Evolutionary conservation across 2,888 invertebrate species (phyloP), one percentile per base, ranked within the genome.

Genomic region (Apotomis capreana): DNA sequence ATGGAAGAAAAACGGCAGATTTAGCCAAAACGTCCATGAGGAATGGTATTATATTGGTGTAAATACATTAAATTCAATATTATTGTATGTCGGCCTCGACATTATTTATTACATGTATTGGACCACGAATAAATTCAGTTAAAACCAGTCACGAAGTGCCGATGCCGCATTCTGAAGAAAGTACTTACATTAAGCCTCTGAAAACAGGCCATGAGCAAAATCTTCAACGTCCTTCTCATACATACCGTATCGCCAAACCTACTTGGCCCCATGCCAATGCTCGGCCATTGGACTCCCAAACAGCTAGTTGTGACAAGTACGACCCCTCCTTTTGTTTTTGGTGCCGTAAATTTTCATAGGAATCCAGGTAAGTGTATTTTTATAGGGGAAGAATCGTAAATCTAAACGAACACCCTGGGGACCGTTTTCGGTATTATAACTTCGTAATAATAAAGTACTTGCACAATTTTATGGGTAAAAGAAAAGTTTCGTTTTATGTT

Each of bases 401-500:
- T 71, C 61, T 62, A 12, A 54, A 6, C 49, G 10, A n/a, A 62
- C 8, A 15, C 15, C 61, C 46, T n/a, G 40, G 57, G 63, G 37
- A 46, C 9, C 51, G 12, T 55, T 55, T 52, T 62, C 26, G 51
- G 60, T 40, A 61, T 51, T 57, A 62, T 58, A 57, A 67, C 51
- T 51, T 57, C 10, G 9, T 40, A 65, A 70, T 71, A 67, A 52
- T 52, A 54, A 54, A 54, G 59, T 26, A 54, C 70, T 65, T 58
- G 15, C 10, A 62, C 52, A 37, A 36, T 61, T 57, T 36, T 51
- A 58, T 13, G 58, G 46, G 58, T 15, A 26, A 69, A 78, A 76
- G 61, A 76, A 72, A 62, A 69, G 59, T 70, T 65, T 54, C 36
- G 40, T 46, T 36, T 67, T 75, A 84, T 88, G 84, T 89, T 89